A percentile compares a stretch with the other conserved stretches of the same genome.
Evolutionary conservation across 1,140 invertebrate genomes (phyloP).

Genomic region (Euborellia annulipes): DNA sequence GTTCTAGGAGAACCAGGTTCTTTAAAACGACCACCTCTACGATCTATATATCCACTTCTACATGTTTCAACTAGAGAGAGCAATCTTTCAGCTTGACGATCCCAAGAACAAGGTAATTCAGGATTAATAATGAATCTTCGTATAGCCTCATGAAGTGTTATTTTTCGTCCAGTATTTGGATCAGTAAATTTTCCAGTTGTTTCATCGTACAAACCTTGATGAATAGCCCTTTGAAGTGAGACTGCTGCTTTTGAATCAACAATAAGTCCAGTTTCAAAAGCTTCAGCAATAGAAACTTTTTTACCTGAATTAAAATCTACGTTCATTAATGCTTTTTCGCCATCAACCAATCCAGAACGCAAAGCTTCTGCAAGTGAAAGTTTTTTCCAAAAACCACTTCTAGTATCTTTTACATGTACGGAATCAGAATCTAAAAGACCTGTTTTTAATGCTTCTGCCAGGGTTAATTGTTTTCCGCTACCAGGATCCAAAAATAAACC

Average conservation of each 20-base stretch:
- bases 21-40: conserved; percentile 57
- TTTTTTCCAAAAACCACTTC: conserved; percentile 54
- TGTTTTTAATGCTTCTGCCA: conserved; percentile 52
- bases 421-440: conserved; percentile 68
- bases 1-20: conserved; percentile 46
- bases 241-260: conserved; percentile 64
- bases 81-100: conserved; percentile 48
- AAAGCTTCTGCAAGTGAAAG: conserved; percentile 60
- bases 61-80: conserved; percentile 62
- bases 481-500: conserved; percentile 57
- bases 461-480: conserved; percentile 52
- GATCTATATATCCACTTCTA: conserved; percentile 65
- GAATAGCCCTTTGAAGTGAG: conserved; percentile 71
- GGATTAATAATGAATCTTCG: conserved; percentile 62
- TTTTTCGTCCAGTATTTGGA: conserved; percentile 51
- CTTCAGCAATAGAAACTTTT: conserved; percentile 55
- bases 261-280: conserved; percentile 62
- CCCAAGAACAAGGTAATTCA: conserved; percentile 61
- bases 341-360: conserved; percentile 53
- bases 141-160: conserved; percentile 73
- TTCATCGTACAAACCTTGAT: conserved; percentile 72
- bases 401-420: conserved; percentile 66
- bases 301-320: conserved; percentile 42
- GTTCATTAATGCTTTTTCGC: conserved; percentile 50
- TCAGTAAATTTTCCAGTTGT: conserved; percentile 66